Evolutionary conservation across 2,888 invertebrate species (phyloP).

Genomic region (Latheticus oryzae): DNA sequence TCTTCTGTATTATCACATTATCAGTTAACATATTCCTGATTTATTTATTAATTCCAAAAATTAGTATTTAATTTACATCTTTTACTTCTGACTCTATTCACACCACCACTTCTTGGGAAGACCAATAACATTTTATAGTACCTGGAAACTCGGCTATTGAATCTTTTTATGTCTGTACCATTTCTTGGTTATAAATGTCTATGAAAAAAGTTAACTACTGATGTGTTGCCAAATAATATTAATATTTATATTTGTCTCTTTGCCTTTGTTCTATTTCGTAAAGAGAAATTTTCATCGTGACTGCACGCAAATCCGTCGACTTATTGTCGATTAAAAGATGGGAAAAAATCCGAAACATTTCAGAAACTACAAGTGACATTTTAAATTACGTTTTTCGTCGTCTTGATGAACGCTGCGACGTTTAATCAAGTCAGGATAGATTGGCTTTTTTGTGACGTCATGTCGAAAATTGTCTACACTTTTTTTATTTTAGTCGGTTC

Average conservation of each 20-base stretch:
- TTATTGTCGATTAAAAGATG: conserved; percentile 16
- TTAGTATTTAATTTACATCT: too few relatives aligned
- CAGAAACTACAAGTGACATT: conserved; percentile 6
- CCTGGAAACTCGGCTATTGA: conserved; percentile 4
- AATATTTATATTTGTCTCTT: conserved; percentile 23
- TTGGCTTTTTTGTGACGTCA: conserved; percentile 1
- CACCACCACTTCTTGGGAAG: background rate
- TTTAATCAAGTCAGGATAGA: conserved; percentile 3
- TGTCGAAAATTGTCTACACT: background rate
- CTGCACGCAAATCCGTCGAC: conserved; percentile 17
- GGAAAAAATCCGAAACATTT: conserved; percentile 16
- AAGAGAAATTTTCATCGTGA: conserved; percentile 9
- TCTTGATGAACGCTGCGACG: conserved; percentile 1
- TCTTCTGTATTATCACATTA: too few relatives aligned
- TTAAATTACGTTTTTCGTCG: conserved; percentile 11
- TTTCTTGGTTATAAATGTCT: too few relatives aligned
- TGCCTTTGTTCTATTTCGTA: conserved; percentile 14
- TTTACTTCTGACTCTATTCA: too few relatives aligned
- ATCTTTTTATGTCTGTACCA: background rate
- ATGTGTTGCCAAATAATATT: conserved; percentile 19
- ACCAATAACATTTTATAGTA: conserved; percentile 5
- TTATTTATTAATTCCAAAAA: too few relatives aligned
- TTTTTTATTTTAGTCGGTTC: conserved; percentile 18
- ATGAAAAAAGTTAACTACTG: too few relatives aligned
- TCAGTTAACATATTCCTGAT: too few relatives aligned